Conservation (phyloP, 2,797 vertebrate species). For the Dallia pectoralis region DNA sequence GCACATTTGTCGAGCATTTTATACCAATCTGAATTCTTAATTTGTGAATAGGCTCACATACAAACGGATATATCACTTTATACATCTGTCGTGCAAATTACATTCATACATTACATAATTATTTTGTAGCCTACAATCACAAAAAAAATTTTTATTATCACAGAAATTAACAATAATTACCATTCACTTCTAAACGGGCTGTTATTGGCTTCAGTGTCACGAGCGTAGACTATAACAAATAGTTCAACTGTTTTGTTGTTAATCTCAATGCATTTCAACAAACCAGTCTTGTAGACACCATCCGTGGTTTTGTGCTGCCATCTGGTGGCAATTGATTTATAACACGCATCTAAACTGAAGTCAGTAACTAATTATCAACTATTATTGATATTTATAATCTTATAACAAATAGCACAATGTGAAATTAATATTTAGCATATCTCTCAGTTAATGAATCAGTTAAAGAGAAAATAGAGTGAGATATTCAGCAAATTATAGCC, state of each 20-base stretch:
- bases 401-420: neutral
- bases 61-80: neutral
- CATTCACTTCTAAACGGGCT: neutral
- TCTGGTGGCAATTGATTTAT: constrained; percentile 35
- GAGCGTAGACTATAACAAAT: neutral
- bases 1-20: neutral
- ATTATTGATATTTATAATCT: no score
- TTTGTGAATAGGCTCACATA: neutral
- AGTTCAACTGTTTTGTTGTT: neutral
- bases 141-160: neutral
- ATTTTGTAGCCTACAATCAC: neutral
- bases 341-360: neutral
- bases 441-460: neutral
- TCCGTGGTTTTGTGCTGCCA: constrained; percentile 46
- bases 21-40: neutral
- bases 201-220: neutral
- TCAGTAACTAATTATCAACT: neutral
- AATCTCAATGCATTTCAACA: neutral
- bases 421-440: neutral
- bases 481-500: neutral
- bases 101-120: neutral
- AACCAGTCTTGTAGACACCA: neutral
- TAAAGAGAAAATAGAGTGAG: neutral
- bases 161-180: no score
- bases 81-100: neutral